These are phyloP conservation scores for Nibea albiflora DNA, from an alignment of 2,113 vertebrate species.

Conservation along the genomic window DNA sequence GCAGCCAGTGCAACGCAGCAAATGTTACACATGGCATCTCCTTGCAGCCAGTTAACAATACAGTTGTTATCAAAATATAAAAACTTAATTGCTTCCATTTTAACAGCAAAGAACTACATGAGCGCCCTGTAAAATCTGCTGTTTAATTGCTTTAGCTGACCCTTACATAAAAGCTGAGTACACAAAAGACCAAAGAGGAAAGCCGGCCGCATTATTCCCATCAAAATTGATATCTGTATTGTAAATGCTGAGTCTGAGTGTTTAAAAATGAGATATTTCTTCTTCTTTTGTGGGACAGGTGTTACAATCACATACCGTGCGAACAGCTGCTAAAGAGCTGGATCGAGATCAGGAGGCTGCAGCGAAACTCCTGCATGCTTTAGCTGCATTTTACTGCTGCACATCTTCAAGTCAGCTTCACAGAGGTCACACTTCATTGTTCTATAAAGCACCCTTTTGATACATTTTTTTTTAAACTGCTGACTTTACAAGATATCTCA, in stretches of 20 bases:
- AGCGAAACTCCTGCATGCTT: conserved; percentile 52
- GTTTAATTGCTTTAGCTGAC: conserved; percentile 66
- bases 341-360: conserved; percentile 32
- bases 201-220: conserved; percentile 43
- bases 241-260: conserved; percentile 45
- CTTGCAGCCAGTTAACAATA: conserved; percentile 34
- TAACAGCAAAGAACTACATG: conserved; percentile 45
- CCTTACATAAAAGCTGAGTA: conserved; percentile 56
- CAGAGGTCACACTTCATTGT: conserved; percentile 57
- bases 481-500: conserved; percentile 58
- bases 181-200: conserved; percentile 59
- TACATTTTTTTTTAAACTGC: conserved; percentile 52
- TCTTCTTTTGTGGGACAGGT: conserved; percentile 7
- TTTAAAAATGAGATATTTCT: conserved; percentile 8
- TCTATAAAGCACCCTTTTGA: conserved; percentile 44
- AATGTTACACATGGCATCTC: conserved; percentile 24
- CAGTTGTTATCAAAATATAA: conserved; percentile 1
- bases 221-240: conserved; percentile 47
- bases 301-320: conserved; percentile 45
- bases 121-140: conserved; percentile 61
- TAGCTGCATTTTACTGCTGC: conserved; percentile 70
- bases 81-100: conserved; percentile 6
- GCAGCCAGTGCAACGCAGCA: conserved; percentile 20
- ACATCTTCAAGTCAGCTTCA: conserved; percentile 34
- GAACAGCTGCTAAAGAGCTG: conserved; percentile 44